Evolutionary conservation across 1,140 invertebrate species (phyloP), one percentile per base, ranked within the genome.

Genomic region (Drosophila kohkoa): DNA sequence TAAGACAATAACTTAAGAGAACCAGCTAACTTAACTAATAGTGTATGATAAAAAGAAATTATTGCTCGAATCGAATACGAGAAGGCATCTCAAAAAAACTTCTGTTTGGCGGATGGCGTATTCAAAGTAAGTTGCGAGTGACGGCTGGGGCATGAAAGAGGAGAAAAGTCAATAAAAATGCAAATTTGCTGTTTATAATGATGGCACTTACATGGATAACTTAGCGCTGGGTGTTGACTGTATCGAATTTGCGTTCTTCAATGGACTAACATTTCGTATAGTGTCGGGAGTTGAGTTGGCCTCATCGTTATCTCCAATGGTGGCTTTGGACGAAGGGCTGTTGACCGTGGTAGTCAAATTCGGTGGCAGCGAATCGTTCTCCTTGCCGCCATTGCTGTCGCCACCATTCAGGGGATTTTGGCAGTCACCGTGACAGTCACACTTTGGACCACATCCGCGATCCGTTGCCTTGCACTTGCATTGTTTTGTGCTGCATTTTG

Each of bases 101-200:
- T 91, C 20, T 82, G 64, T 38, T 79, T 83, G 1, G 82, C 60
- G 7, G 79, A 79, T 1, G 79, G 78, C 10, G 82, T 87, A 45
- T 77, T 62, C 10, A 91, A 79, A 1, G 49, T 28, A 3, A 88
- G 15, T 46, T 32, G 51, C 0, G 85, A 79, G 35, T 81, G 72
- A n/a, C 41, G 41, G 1, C 85, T 89, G 74, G 3, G 75, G 20
- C 20, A 25, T 25, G 20, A 25, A 3, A 25, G 82, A 62, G 25
- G 5, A 43, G 54, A 66, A 32, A 7, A 28, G 8, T 46, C 5
- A 4, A 15, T 25, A 3, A 25, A 25, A 25, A 25, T 4, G 45
- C n/a, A 28, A 0, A 54, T 6, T 20, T 35, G 5, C 5, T 10
- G 35, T 8, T 11, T 25, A 25, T 25, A 25, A 25, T 25, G 28